Base-by-base conservation (phyloP, 1,140 invertebrate species). In the Drosophila punjabiensis region DNA sequence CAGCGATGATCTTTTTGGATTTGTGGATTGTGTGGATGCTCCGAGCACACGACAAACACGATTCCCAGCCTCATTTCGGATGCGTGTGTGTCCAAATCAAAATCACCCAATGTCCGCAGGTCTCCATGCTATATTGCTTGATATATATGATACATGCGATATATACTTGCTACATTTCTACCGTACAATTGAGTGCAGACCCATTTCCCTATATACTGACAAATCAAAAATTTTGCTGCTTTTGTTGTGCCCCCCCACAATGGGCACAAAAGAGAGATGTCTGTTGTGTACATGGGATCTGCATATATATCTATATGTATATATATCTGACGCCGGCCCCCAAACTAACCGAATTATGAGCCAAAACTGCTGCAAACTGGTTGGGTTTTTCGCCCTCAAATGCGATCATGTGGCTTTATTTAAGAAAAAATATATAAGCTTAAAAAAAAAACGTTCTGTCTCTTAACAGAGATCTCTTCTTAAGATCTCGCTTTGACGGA, bases 171-270 rank as follows among this genome's bases (percentile, higher is more conserved):
- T 45, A 65, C 24, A 47, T 43, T 20, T 47, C 37, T 56, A 65
- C 41, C 43, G 37, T 70, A 75, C 71, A 90, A 90, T 90, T 90
- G 82, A 91, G 86, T 78, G 73, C 66, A 90, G 87, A 86, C 86
- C 87, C 81, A 89, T 87, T 87, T 87, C 84, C 84, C 84, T 71
- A 87, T 88, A 83, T 83, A 87, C 83, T 77, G 47, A 82, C 76
- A 84, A 87, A 84, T 89, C 84, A 78, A 89, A 78, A 88, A 71
- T 83, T 80, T 43, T 65, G 52, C 20, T 60, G 50, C 82, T 61
- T 69, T 86, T 81, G 84, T 88, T 70, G 64, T 74, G 59, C 7
- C 39, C 45, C 60, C 60, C 60, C 37, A 71, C 67, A 79, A 79
- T 79, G 65, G 65, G 39, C 59, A 78, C 65, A 74, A 74, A 62